phyloP scores from a whole-genome alignment of 2,113 vertebrate species.

The Brienomyrus brachyistius region DNA sequence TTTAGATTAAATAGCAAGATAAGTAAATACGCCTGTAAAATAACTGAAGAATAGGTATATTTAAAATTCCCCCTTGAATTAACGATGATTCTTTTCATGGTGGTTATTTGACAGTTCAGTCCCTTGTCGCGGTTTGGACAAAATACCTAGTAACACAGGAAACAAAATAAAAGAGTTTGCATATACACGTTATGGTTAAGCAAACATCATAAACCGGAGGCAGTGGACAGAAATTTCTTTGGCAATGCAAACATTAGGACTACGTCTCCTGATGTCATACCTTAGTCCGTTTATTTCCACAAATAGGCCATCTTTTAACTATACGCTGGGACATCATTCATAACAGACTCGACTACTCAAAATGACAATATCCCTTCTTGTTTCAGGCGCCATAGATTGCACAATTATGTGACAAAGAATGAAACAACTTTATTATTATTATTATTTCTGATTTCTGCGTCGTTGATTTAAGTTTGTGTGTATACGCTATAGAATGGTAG shows the following conservation, averaged over 20 bases:
- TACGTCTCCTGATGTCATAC: background rate
- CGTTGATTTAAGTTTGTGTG: slow-evolving; percentile 48
- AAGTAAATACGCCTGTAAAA: background rate
- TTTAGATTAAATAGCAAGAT: background rate
- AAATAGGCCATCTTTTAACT: background rate
- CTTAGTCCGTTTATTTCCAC: background rate
- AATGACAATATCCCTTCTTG: slow-evolving; percentile 31
- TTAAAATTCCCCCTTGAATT: background rate
- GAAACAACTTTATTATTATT: slow-evolving; percentile 62
- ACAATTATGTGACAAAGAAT: slow-evolving; percentile 66
- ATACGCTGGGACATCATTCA: background rate
- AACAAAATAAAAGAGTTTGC: background rate
- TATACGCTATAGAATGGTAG: slow-evolving; percentile 6
- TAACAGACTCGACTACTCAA: slow-evolving; percentile 14
- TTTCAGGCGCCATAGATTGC: slow-evolving; percentile 53
- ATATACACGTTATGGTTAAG: background rate
- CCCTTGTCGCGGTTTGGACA: background rate
- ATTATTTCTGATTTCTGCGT: slow-evolving; percentile 3
- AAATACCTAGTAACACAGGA: background rate
- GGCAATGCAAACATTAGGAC: background rate
- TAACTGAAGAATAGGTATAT: background rate
- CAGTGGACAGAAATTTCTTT: background rate
- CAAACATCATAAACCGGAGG: background rate
- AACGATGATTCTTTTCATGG: background rate
- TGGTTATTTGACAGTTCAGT: slow-evolving; percentile 8